Evolutionary conservation across 2,888 invertebrate species (phyloP), one percentile per base, ranked within the genome.

Genomic region (Drosophila mimetica): DNA sequence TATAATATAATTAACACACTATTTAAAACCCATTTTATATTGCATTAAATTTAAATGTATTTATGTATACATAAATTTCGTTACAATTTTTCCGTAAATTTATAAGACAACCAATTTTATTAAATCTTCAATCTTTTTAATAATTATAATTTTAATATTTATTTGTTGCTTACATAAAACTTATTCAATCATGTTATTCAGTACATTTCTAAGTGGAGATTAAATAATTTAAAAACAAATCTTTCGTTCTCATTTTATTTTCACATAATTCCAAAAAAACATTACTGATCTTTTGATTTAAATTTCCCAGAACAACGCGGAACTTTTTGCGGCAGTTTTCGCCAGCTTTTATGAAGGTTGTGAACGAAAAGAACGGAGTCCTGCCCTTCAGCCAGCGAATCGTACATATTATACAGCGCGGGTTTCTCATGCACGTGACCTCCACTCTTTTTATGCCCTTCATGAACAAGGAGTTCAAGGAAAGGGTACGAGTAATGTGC

Each of bases 341-440:
- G 1, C 90, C 90, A 2, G 50, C 77, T 1, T 87, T 86, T 14
- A 81, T 90, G 42, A 89, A 82, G 60, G 61, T 88, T 30, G 82
- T 90, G 2, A 90, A 90, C 52, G 88, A 90, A 41, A 91, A 91
- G 67, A 89, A 90, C 48, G 75, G 79, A 11, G 76, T 90, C 55
- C 47, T 90, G 44, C 91, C 91, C 2, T 89, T 90, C 32, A 77
- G 75, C n/a, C 82, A 89, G 39, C 86, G 90, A 1, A 72, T 84
- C 22, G 80, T 91, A n/a, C 91, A 91, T 51, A 77, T 91, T 4
- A 86, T 91, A 8, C 90, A 90, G 47, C 82, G 85, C 0, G 91
- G 91, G 4, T 86, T 90, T 36, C 61, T 91, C 0, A 88, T 90
- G 86, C 90, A 88, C 51, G 77, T 90, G 3, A 87, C 89, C 1